Evolutionary conservation across 2,888 invertebrate species (phyloP).

Genomic region (Pyrochroa serraticornis): DNA sequence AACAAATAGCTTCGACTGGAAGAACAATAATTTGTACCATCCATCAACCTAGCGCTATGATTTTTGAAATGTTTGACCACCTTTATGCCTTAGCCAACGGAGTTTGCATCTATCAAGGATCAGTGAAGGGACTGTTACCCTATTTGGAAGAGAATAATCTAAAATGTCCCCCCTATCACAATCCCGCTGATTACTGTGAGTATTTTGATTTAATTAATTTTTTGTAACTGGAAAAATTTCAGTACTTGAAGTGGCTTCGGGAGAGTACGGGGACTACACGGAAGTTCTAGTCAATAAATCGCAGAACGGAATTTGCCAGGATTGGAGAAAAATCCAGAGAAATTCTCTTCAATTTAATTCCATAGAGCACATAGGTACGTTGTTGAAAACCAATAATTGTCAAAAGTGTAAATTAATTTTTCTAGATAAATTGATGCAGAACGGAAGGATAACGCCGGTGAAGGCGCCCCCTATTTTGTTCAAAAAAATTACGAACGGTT

Average conservation of each 20-base stretch:
- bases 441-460: conserved; percentile 62
- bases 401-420: conserved; percentile 30
- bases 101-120: conserved; percentile 80
- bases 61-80: conserved; percentile 89
- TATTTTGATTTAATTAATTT: conserved; percentile 12
- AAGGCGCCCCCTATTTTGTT: conserved; percentile 55
- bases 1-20: conserved; percentile 81
- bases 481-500: conserved; percentile 33
- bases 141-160: conserved; percentile 75
- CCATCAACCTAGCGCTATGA: conserved; percentile 87
- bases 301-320: conserved; percentile 65
- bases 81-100: conserved; percentile 84
- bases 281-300: conserved; percentile 65
- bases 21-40: conserved; percentile 87
- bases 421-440: conserved; percentile 61
- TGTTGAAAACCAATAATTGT: background rate
- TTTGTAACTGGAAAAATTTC: conserved; percentile 35
- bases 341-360: conserved; percentile 54
- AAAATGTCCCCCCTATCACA: conserved; percentile 85
- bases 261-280: conserved; percentile 72
- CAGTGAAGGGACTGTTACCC: conserved; percentile 75
- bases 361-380: conserved; percentile 56
- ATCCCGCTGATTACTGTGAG: conserved; percentile 68
- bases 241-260: conserved; percentile 83
- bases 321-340: conserved; percentile 60